Evolutionary conservation across 2,797 vertebrate genomes (phyloP), one percentile per base, ranked within the genome.

Genomic region (Peromyscus eremicus): DNA sequence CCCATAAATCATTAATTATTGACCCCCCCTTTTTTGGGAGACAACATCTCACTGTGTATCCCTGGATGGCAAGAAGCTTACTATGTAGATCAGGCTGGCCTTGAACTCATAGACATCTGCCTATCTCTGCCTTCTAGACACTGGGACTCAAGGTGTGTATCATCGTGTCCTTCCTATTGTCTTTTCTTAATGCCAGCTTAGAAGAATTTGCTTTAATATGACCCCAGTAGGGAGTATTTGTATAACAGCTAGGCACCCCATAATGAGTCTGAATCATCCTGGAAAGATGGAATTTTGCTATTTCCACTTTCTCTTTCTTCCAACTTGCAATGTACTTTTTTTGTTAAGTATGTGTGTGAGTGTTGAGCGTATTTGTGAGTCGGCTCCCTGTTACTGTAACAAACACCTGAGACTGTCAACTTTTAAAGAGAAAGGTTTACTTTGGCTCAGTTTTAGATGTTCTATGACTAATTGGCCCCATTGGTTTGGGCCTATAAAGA

Each of bases 201-300:
- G 34, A 90, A 92, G 73, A 8, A 29, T 64, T 92, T 83, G 25
- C 68, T 66, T 92, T 90, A 62, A n/a, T 70, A 43, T 79, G 66
- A 93, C 49, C 17, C 29, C 32, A 87, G 32, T 1, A 19, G 32
- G 3, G 3, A 68, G 25, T 14, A 4, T 5, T 27, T 21, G 37
- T 79, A 40, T 91, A 75, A 73, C 10, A 92, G 32, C 5, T 13
- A 76, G 16, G 8, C 40, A 71, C 52, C 10, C 46, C 10, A 34
- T 2, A 34, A 75, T 23, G 6, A 70, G 6, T 70, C 55, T 79
- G 77, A 81, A 55, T 43, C 37, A 90, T 52, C 21, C 19, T 55
- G 57, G 70, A 94, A 94, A 64, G 46, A 62, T 27, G 37, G 1
- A 46, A 37, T 25, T 84, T 27, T 49, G 17, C 71, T 1, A 7